Evolutionary conservation across 2,797 vertebrate genomes (phyloP), one percentile per base, ranked within the genome.

Genomic region (Eurystomus glaucurus): DNA sequence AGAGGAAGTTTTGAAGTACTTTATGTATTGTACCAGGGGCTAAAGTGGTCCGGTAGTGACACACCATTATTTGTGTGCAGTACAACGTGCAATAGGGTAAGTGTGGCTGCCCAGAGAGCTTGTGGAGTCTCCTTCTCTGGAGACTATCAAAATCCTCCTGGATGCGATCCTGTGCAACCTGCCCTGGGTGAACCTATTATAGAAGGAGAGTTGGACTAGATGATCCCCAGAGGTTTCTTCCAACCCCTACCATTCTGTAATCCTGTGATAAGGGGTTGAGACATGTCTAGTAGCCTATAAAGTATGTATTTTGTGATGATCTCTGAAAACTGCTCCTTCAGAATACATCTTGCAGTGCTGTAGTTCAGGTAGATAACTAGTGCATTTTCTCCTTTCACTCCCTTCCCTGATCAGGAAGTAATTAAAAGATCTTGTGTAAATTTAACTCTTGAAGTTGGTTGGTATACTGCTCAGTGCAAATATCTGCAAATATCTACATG

Each of bases 21-120:
- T 5, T 22, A 15, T 2, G 0, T 33, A 0, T 35, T 18, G 10
- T 31, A 8, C 20, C 20, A 31, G 22, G 7, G 43, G 41, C 2
- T 35, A 5, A 68, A 69, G 41, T 74, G 48, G 19, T 71, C 23
- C 25, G 33, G 21, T 35, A 61, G n/a, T n/a, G 35, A 62, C 43
- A 9, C 21, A 15, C 1, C 3, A 3, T 37, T 55, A 11, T n/a
- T 50, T 68, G 60, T 48, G 18, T 46, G 75, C 37, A 45, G 16
- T 39, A 31, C 21, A 33, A 29, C 21, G 37, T 25, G 6, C 29
- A n/a, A 11, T 31, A 50, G 37, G 48, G 10, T 52, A 2, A 14
- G 5, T 28, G 55, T 33, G 13, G 20, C 21, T 33, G 55, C n/a
- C 12, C 5, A 22, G n/a, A 22, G 55, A 33, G n/a, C 12, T 57